Conservation (phyloP, 2,797 vertebrate genomes). For the Gymnothorax javanicus region DNA sequence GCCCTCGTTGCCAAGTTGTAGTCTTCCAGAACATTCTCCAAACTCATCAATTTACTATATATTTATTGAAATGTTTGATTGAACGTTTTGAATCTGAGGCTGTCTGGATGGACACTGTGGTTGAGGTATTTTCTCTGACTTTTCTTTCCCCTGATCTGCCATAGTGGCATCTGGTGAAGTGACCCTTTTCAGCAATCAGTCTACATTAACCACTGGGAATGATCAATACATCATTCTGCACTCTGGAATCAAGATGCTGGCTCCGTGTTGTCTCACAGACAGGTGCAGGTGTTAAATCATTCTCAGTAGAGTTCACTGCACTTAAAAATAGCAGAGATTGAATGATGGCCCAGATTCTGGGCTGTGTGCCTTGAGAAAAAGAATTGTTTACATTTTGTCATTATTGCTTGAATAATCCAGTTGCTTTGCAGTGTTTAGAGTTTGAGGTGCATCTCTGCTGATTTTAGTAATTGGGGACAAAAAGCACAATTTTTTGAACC, state of each 20-base stretch:
- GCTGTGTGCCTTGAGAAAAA: neutral
- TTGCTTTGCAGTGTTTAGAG: too few relatives aligned
- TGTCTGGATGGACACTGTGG: neutral
- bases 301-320: neutral
- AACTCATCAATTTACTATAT: too few relatives aligned
- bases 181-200: neutral
- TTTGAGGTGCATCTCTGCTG: too few relatives aligned
- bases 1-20: neutral
- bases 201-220: constrained; percentile 4
- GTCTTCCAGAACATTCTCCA: neutral
- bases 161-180: neutral
- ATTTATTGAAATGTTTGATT: neutral
- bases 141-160: constrained; percentile 24
- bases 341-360: neutral
- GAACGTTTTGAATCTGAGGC: neutral
- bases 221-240: constrained; percentile 14
- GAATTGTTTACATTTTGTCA: too few relatives aligned
- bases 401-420: too few relatives aligned
- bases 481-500: too few relatives aligned
- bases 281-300: neutral
- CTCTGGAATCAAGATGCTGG: neutral
- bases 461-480: too few relatives aligned
- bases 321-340: neutral
- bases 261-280: neutral
- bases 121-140: neutral